phyloP scores from a whole-genome alignment of 2,888 invertebrate species.

The Hecatera dysodea region DNA sequence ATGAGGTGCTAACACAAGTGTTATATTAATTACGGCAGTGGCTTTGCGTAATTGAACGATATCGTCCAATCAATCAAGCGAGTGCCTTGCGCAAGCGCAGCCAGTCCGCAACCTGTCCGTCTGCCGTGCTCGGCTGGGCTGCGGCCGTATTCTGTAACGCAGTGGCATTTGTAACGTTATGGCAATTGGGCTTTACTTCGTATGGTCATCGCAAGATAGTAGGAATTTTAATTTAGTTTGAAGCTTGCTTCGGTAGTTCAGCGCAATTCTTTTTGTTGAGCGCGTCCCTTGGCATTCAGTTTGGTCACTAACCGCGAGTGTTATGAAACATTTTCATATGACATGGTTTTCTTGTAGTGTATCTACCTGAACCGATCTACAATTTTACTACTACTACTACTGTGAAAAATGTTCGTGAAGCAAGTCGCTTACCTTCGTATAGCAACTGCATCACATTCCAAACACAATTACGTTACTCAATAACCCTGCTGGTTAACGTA shows the following conservation, averaged over 20 bases:
- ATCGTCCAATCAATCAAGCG: slow-evolving; percentile 55
- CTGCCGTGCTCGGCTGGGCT: slow-evolving; percentile 44
- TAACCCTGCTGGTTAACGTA: slow-evolving; percentile 40
- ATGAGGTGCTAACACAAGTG: slow-evolving; percentile 39
- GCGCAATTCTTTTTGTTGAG: neutral
- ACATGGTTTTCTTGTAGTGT: neutral
- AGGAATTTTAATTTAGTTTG: neutral
- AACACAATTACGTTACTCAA: slow-evolving; percentile 26
- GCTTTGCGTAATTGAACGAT: slow-evolving; percentile 55
- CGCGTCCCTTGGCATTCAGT: neutral
- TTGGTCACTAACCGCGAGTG: neutral
- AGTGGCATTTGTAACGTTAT: neutral
- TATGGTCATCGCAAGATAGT: neutral
- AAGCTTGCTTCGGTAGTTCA: neutral
- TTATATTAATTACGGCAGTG: slow-evolving; percentile 43
- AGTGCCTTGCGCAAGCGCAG: slow-evolving; percentile 52
- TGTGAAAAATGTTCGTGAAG: neutral
- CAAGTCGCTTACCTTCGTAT: neutral
- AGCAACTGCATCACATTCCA: neutral
- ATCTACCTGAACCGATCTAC: neutral
- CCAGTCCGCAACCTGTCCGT: slow-evolving; percentile 24
- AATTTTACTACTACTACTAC: neutral
- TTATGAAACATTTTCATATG: neutral
- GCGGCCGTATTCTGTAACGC: slow-evolving; percentile 25
- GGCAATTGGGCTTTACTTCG: neutral